Evolutionary conservation across 1,140 invertebrate genomes (phyloP).

Genomic region (Coenobita brevimanus): DNA sequence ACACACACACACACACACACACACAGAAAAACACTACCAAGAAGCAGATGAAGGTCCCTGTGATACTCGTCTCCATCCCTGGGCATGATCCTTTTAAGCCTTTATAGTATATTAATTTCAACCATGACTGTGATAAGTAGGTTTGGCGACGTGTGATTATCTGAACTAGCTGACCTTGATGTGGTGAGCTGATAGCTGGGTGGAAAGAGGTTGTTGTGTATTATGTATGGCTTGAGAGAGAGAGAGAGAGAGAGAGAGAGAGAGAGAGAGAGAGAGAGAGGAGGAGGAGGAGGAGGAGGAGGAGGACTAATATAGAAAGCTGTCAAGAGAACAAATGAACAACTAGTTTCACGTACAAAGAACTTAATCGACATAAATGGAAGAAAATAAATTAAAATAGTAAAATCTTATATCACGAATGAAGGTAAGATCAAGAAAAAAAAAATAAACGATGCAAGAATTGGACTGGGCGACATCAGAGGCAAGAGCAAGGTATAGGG

Average conservation of each 20-base stretch:
- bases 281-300: background rate
- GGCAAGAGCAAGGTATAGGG: no score
- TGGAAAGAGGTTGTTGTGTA: background rate
- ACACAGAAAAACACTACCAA: no score
- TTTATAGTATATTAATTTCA: conserved; percentile 31
- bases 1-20: background rate
- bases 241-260: background rate
- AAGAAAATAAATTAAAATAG: no score
- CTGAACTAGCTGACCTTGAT: conserved; percentile 29
- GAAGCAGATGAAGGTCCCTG: background rate
- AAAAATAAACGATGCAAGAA: no score
- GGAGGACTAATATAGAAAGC: no score
- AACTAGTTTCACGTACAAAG: no score
- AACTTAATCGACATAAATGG: no score
- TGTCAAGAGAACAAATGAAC: no score
- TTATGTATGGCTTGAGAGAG: no score
- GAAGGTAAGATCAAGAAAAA: no score
- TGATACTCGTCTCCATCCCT: background rate
- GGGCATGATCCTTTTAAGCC: background rate
- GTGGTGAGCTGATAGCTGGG: background rate
- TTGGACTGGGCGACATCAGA: no score
- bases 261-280: background rate
- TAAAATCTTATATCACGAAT: no score
- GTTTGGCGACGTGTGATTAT: conserved; percentile 29
- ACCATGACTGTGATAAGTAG: conserved; percentile 36